phyloP scores from a whole-genome alignment of 2,113 vertebrate species.

The Strigops habroptila region DNA sequence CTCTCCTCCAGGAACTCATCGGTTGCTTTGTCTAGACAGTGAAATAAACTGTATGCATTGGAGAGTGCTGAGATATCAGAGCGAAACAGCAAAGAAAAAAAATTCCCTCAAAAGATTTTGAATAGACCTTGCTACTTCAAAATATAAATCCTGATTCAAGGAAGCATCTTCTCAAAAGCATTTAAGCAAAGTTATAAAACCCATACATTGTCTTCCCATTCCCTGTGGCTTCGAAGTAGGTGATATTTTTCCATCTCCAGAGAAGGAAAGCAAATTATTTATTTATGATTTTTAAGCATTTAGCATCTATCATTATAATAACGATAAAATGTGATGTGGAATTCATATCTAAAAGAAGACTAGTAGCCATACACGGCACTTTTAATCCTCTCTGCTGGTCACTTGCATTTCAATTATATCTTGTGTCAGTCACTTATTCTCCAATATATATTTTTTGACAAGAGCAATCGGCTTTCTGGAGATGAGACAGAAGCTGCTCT shows the following conservation, averaged over 20 bases:
- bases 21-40: not conserved
- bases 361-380: not conserved
- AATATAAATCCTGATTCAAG: not conserved
- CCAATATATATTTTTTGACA: not conserved
- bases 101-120: not conserved
- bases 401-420: not conserved
- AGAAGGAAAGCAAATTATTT: not conserved
- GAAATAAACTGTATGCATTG: not conserved
- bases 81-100: not conserved
- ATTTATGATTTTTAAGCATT: not conserved
- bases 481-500: not conserved
- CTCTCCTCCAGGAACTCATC: not conserved
- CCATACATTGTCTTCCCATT: fast-evolving
- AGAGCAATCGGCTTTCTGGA: not conserved
- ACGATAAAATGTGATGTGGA: not conserved
- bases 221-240: not conserved
- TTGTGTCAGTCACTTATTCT: not conserved
- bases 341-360: not conserved
- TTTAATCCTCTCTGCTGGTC: not conserved
- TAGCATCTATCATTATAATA: not conserved
- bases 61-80: not conserved
- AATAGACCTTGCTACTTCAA: not conserved
- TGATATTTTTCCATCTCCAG: not conserved
- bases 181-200: not conserved
- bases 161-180: not conserved